Base-by-base conservation (phyloP, 2,113 vertebrate species). In the Setophaga coronata region DNA sequence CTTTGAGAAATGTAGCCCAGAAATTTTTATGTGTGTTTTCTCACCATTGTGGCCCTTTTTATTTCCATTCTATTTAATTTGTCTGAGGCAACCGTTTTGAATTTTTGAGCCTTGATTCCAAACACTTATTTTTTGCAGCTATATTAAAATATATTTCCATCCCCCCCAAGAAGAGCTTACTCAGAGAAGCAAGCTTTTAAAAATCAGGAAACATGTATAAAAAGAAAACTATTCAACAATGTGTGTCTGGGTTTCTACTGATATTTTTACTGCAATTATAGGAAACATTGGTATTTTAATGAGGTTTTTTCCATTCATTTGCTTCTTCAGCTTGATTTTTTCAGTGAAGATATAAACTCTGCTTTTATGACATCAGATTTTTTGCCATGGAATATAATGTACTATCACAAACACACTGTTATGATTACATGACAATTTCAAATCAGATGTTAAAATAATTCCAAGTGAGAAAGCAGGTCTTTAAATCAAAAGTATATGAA, bases 21-120 rank as follows among this genome's bases (percentile, higher is more conserved):
- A 84, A 87, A 50, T 89, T 97, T 97, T 97, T 97, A 92, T 94
- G 89, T 85, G 82, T 71, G 34, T 93, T 97, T 97, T 95, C 93
- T 93, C 91, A 96, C 74, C 54, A 89, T 79, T 78, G 73, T 87
- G 60, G 45, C 43, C 56, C 13, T 93, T 90, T 86, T 67, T 95
- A 88, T 72, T 91, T 89, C 73, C 69, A 73, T 93, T 87, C 38
- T 71, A 7, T 94, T 97, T 97, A 89, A 96, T 93, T 95, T 70
- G 31, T 86, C 43, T 94, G 85, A 95, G 74, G 71, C 79, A 96
- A 94, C 60, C 38, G 51, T 90, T 97, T 96, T 95, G 87, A 92
- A 73, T 95, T 96, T 96, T 89, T 93, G 47, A 93, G 78, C 33
- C 88, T 91, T 87, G 66, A 89, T 89, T 94, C 74, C 89, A 97